Evolutionary conservation across 2,113 vertebrate species (phyloP).

Genomic region (Oncorhynchus gorbuscha): DNA sequence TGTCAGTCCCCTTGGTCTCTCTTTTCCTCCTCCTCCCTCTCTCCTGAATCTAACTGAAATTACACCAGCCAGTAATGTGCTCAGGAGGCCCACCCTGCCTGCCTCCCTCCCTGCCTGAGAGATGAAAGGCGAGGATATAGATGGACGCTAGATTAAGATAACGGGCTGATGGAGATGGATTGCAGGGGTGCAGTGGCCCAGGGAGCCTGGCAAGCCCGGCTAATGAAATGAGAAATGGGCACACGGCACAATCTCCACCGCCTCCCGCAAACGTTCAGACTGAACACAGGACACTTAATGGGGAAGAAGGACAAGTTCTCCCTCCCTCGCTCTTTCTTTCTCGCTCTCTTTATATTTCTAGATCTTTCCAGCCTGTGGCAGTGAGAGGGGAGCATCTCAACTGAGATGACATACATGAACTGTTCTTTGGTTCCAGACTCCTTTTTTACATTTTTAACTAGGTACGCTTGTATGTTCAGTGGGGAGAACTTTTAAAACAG

Average conservation of each 20-base stretch:
- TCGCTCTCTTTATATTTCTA: background rate
- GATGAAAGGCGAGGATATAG: constrained; percentile 38
- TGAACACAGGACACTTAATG: constrained; percentile 40
- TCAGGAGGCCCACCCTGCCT: too few species aligned
- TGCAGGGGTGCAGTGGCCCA: constrained; percentile 23
- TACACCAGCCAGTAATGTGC: too few species aligned
- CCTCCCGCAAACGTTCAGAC: background rate
- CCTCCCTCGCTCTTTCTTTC: constrained; percentile 54
- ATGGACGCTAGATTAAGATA: constrained; percentile 71
- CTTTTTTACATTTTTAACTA: background rate
- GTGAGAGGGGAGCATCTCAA: too few species aligned
- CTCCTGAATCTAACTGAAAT: too few species aligned
- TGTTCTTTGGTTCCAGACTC: constrained; percentile 1
- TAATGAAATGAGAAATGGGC: constrained; percentile 73
- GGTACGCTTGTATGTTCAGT: background rate
- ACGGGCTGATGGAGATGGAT: constrained; percentile 68
- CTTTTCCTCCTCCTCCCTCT: too few species aligned
- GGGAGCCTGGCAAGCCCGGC: background rate
- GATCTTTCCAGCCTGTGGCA: background rate
- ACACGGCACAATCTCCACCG: constrained; percentile 20
- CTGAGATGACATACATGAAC: too few species aligned
- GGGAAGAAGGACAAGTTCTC: constrained; percentile 50
- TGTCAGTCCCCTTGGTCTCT: too few species aligned
- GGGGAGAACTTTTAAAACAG: background rate
- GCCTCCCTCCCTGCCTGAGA: background rate